Conservation (phyloP, 2,797 vertebrate genomes). For the Prionace glauca region DNA sequence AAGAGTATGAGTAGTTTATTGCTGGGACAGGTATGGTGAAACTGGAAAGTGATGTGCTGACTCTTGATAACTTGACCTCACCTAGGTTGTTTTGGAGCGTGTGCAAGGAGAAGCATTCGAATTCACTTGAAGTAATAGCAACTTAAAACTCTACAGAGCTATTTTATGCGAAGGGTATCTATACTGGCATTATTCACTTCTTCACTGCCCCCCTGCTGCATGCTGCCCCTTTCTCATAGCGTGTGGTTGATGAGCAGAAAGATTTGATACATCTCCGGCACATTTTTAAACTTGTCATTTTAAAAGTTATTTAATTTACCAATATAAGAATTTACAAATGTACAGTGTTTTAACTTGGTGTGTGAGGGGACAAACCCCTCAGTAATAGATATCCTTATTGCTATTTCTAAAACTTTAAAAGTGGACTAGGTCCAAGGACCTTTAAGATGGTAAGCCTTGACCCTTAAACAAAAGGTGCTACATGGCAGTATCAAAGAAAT, state of each 20-base stretch:
- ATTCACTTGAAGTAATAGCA: background rate
- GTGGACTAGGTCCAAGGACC: too few species aligned
- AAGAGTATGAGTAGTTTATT: background rate
- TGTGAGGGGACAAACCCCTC: too few species aligned
- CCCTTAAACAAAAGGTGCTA: too few species aligned
- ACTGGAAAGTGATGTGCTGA: too few species aligned
- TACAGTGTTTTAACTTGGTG: background rate
- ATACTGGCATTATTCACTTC: background rate
- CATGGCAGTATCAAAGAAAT: too few species aligned
- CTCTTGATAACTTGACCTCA: background rate
- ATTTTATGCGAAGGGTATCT: background rate
- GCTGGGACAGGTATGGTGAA: background rate
- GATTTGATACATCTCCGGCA: background rate
- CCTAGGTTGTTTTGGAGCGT: background rate
- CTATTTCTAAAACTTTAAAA: too few species aligned
- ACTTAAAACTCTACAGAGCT: background rate
- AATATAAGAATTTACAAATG: background rate
- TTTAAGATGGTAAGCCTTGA: too few species aligned
- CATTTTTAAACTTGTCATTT: background rate
- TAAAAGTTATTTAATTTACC: background rate
- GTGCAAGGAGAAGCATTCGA: background rate
- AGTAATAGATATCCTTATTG: too few species aligned
- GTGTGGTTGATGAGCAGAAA: background rate
- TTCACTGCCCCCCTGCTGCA: too few species aligned
- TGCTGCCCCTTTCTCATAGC: background rate